phyloP scores from a whole-genome alignment of 2,888 invertebrate genomes.

The Drosophila lacicola region DNA sequence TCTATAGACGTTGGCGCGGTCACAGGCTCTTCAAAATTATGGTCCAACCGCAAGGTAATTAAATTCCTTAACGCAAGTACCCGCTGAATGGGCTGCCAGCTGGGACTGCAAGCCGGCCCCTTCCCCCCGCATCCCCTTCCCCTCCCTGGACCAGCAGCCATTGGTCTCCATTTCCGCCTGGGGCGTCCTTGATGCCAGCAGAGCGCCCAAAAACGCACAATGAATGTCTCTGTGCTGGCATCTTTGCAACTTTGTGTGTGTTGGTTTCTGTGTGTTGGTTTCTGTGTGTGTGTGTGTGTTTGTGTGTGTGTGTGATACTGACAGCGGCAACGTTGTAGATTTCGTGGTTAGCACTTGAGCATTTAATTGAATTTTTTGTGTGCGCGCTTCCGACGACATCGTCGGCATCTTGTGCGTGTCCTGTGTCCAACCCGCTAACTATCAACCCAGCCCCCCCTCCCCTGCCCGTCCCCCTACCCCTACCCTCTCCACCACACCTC shows the following conservation, averaged over 20 bases:
- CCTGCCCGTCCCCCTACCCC: background rate
- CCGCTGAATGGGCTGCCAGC: conserved; percentile 20
- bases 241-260: conserved; percentile 24
- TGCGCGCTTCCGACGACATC: conserved; percentile 36
- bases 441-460: no score
- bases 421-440: conserved; percentile 19
- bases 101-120: background rate
- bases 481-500: background rate
- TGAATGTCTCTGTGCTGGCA: conserved; percentile 67
- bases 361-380: conserved; percentile 72
- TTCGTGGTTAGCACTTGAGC: conserved; percentile 70
- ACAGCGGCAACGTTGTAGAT: conserved; percentile 50
- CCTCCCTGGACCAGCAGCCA: background rate
- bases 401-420: conserved; percentile 61
- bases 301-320: conserved; percentile 27
- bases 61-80: conserved; percentile 67
- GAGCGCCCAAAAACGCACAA: conserved; percentile 58
- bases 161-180: conserved; percentile 30
- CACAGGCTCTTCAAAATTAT: conserved; percentile 56
- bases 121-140: background rate
- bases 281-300: conserved; percentile 12
- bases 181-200: conserved; percentile 57
- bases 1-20: conserved; percentile 27
- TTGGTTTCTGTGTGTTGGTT: background rate
- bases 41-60: conserved; percentile 69